phyloP scores from a whole-genome alignment of 53 echinoderm and acorn worm genomes.

The Arbacia lixula region DNA sequence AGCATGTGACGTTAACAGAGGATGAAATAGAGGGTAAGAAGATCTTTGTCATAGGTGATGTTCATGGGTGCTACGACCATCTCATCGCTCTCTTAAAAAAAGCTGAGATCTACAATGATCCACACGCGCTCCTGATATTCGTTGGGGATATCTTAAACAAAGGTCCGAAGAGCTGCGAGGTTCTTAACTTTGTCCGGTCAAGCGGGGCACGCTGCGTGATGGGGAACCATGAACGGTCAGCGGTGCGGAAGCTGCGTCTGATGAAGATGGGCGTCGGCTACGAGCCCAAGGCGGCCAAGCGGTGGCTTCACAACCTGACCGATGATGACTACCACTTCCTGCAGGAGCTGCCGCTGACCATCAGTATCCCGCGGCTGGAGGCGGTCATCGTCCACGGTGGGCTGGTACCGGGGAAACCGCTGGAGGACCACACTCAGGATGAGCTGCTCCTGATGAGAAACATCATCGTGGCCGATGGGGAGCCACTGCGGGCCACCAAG shows the following conservation, averaged over 20 bases:
- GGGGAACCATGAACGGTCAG: constrained; percentile 79
- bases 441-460: constrained; percentile 73
- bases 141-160: constrained; percentile 85
- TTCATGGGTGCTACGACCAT: constrained; percentile 83
- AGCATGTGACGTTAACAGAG: constrained; percentile 50
- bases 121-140: constrained; percentile 56
- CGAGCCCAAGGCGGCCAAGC: constrained; percentile 47
- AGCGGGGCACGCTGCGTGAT: constrained; percentile 62
- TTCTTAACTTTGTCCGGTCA: constrained; percentile 60
- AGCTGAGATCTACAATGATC: constrained; percentile 49
- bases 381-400: constrained; percentile 76
- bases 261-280: constrained; percentile 44
- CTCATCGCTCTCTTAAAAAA: constrained; percentile 62
- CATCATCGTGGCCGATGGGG: constrained; percentile 33
- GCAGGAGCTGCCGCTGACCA: constrained; percentile 70
- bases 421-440: constrained; percentile 55
- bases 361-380: constrained; percentile 72
- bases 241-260: constrained; percentile 53
- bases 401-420: constrained; percentile 66
- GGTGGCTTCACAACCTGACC: constrained; percentile 55
- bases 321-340: constrained; percentile 61
- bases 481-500: constrained; percentile 3
- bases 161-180: constrained; percentile 76
- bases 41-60: constrained; percentile 78
- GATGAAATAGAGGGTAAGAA: constrained; percentile 46